Evolutionary conservation across 2,113 vertebrate species (phyloP), one percentile per base, ranked within the genome.

Genomic region (Serilophus lunatus): DNA sequence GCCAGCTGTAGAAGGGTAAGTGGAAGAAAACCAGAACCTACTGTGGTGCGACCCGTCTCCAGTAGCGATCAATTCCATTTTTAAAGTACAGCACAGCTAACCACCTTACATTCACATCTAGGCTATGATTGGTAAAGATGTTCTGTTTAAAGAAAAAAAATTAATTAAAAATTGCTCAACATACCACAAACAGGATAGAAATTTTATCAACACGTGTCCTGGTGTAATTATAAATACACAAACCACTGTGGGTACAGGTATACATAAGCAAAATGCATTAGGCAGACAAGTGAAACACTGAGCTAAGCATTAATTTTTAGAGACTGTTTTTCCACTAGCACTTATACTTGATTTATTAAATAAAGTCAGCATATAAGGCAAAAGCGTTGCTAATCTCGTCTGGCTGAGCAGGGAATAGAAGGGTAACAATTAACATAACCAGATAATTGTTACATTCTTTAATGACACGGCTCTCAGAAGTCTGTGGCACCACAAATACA

Each of bases 11-110:
- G 63, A 76, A 11, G 2, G 35, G 50, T 38, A 90, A 63, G n/a
- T 3, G 18, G 22, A 93, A 88, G 8, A 82, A 93, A 82, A 33
- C 3, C 40, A 65, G 56, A 92, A 98, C 98, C 99, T 98, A 99
- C 99, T 99, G 98, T 35, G 99, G 99, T 54, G 99, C 99, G 0
- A 99, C 98, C 69, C 99, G 98, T 97, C 99, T 99, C 99, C 99
- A 99, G 93, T 99, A 99, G 94, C 99, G 98, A 97, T 99, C 99
- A 66, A 99, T 99, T 96, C 99, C 99, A 94, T 99, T 99, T 98
- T 99, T 99, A 85, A 99, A 99, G 97, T 99, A 99, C 19, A 99
- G 97, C 76, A 99, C 99, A 63, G 99, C 99, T 91, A 99, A 97
- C 99, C 99, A 99, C 76, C 99, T 98, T 64, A 99, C 99, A 83